These are phyloP conservation scores for Eremobia ochroleuca DNA, from an alignment of 2,888 invertebrate genomes.

Conservation along the genomic window DNA sequence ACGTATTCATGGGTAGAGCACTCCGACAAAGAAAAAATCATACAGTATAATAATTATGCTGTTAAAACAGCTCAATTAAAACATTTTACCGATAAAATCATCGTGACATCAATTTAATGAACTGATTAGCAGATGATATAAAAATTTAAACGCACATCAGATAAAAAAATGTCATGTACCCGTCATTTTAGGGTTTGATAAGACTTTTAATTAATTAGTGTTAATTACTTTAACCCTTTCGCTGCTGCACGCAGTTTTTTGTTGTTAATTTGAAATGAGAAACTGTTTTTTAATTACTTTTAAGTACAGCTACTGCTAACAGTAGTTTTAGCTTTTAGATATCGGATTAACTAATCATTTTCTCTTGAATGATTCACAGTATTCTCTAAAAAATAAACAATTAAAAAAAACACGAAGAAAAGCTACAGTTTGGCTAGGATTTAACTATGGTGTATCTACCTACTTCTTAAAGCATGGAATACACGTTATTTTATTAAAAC, in stretches of 20 bases:
- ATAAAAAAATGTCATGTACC: slow-evolving; percentile 83
- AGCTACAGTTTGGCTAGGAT: neutral
- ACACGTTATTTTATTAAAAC: neutral
- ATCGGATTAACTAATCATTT: neutral
- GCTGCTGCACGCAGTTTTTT: slow-evolving; percentile 62
- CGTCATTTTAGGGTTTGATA: slow-evolving; percentile 78
- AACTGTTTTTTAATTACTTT: slow-evolving; percentile 8
- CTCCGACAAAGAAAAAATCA: too few relatives aligned
- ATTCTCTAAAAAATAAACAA: too few relatives aligned
- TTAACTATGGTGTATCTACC: fast-evolving
- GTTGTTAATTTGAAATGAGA: slow-evolving; percentile 11
- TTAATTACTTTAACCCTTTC: slow-evolving; percentile 86
- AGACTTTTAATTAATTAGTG: slow-evolving; percentile 82
- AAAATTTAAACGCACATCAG: slow-evolving; percentile 80
- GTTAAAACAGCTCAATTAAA: slow-evolving; percentile 45
- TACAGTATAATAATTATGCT: neutral
- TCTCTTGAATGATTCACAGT: neutral
- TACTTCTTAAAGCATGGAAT: neutral
- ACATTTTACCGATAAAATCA: slow-evolving; percentile 57
- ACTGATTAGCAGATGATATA: slow-evolving; percentile 63
- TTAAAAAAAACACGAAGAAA: neutral
- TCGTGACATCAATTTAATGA: slow-evolving; percentile 43
- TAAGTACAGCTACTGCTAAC: neutral
- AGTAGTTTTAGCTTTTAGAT: neutral
- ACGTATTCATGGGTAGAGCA: too few relatives aligned